These are phyloP conservation scores for Eristalinus aeneus DNA, from an alignment of 2,888 invertebrate species.

Conservation along the genomic window DNA sequence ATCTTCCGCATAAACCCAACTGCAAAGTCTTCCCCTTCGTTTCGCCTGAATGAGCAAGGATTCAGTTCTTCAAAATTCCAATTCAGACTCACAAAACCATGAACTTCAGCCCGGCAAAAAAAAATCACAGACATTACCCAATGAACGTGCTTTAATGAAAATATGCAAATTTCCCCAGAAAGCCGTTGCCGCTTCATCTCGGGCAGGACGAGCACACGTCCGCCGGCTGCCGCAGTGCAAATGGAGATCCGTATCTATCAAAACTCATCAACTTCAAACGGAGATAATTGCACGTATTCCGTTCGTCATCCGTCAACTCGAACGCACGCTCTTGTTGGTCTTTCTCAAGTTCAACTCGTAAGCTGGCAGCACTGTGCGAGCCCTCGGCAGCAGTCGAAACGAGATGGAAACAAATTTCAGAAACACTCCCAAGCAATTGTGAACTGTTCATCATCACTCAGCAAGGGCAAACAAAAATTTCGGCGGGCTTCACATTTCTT, in stretches of 20 bases:
- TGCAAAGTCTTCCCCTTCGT: background rate
- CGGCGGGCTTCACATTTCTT: background rate
- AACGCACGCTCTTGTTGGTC: constrained; percentile 11
- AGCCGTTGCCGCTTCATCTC: background rate
- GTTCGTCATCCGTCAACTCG: constrained; percentile 15
- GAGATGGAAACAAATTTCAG: background rate
- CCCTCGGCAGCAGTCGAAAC: background rate
- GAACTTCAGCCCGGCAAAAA: background rate
- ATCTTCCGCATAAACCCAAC: background rate
- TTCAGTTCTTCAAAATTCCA: background rate
- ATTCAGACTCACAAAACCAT: background rate
- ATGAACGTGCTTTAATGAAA: background rate
- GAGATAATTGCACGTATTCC: constrained; percentile 11
- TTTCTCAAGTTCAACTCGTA: constrained; percentile 34
- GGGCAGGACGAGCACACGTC: background rate
- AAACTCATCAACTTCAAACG: background rate
- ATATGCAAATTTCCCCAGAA: background rate
- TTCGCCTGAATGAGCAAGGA: background rate
- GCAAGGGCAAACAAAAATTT: constrained; percentile 29
- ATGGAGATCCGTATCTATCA: background rate
- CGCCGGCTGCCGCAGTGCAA: background rate
- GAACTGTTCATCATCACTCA: constrained; percentile 24
- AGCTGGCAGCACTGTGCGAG: constrained; percentile 5
- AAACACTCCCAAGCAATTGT: background rate
- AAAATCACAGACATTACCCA: background rate